Percentiles rank a stretch among this genome's conserved stretches.
These are phyloP conservation scores for Zalophus californianus DNA, from an alignment of 2,797 vertebrate species.

Conservation along the genomic window DNA sequence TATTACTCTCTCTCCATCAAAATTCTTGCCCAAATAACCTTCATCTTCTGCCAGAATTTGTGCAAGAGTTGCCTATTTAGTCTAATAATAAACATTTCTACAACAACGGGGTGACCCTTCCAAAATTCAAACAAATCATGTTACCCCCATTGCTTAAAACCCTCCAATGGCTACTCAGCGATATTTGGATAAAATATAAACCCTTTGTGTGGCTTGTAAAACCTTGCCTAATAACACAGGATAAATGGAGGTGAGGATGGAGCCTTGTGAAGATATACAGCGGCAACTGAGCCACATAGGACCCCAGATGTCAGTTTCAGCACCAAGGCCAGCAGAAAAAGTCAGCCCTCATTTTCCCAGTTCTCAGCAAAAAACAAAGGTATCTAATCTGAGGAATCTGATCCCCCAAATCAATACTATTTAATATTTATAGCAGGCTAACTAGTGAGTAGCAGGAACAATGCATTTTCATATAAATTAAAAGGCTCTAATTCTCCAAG, in stretches of 20 bases:
- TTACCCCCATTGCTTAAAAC: background rate
- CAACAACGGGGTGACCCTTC: background rate
- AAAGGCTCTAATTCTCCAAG: background rate
- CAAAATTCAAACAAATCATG: background rate
- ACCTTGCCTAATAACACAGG: background rate
- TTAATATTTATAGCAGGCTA: background rate
- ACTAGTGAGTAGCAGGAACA: background rate
- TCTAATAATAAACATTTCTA: background rate
- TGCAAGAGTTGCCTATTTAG: background rate
- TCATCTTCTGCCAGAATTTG: background rate
- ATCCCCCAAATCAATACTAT: background rate
- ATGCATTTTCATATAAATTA: background rate
- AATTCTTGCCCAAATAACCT: background rate
- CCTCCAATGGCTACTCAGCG: background rate
- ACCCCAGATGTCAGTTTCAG: background rate
- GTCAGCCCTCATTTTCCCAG: background rate
- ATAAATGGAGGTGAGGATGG: no score
- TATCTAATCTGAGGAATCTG: background rate
- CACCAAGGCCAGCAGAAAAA: background rate
- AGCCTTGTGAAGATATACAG: background rate
- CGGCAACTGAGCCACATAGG: rapidly evolving
- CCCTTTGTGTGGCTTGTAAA: background rate
- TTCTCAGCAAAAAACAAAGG: background rate
- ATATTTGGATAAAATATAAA: background rate
- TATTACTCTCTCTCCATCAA: background rate